Evolutionary conservation across 2,888 invertebrate species (phyloP), one percentile per base, ranked within the genome.

Genomic region (Pheosia tremula): DNA sequence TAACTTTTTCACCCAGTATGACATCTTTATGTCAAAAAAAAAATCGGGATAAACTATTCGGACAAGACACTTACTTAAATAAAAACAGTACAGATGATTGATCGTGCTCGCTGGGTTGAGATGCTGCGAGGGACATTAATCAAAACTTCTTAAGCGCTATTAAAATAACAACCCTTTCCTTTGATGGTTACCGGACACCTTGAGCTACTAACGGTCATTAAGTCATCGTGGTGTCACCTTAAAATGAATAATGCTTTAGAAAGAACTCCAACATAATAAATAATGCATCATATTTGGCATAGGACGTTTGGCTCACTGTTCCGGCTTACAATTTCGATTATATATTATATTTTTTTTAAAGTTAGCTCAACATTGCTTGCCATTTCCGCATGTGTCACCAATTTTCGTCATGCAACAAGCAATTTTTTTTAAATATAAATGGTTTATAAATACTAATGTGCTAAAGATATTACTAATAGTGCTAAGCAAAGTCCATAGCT

Each of bases 61-160:
- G 56, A 56, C 36, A 64, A 67, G 70, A 69, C 70, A 24, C 24
- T 24, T 24, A 24, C 24, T 24, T 24, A 72, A 65, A 65, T 63
- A 73, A 60, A 63, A 55, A 58, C 11, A 54, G 43, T 36, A 45
- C 24, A 49, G 61, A 69, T 73, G 73, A 75, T 74, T 72, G 74
- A 74, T 74, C 61, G 59, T 60, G 41, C 58, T 57, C 60, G 60
- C 65, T 50, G 56, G 61, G 67, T 72, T 64, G 59, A 69, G 74
- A 69, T 73, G 59, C 53, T 57, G 36, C 65, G 67, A 59, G 62
- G 39, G 64, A 68, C 75, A 79, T 79, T 77, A 77, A 78, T 79
- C 79, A 79, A 74, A 79, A 75, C 63, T 79, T 78, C 68, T 67
- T 78, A 71, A 74, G 62, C 69, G 68, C 71, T 75, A 72, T 78